phyloP scores from a whole-genome alignment of 2,888 invertebrate species.

The Julus scanicus region DNA sequence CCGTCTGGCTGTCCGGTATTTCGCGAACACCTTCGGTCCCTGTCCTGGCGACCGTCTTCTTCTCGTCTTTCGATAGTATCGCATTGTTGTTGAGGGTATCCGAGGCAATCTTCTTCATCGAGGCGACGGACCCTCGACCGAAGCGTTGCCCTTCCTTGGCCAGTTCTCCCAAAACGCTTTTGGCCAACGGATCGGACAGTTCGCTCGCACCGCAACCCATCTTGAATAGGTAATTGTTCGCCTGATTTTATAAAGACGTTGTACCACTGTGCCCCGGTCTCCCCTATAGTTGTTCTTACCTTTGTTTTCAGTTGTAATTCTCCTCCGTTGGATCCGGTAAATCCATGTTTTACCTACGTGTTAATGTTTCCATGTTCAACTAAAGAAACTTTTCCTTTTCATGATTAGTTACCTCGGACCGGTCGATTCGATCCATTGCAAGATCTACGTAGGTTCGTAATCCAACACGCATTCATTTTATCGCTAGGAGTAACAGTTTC shows the following conservation, averaged over 20 bases:
- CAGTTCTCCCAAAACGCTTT: slow-evolving; percentile 38
- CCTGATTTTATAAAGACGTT: neutral
- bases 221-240: neutral
- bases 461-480: neutral
- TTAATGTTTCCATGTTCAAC: neutral
- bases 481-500: slow-evolving; percentile 12
- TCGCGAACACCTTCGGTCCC: slow-evolving; percentile 49
- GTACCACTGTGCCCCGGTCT: too few species aligned
- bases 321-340: neutral
- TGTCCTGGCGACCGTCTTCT: neutral
- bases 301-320: neutral
- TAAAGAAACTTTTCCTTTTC: neutral
- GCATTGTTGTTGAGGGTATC: slow-evolving; percentile 29
- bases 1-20: slow-evolving; percentile 43
- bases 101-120: slow-evolving; percentile 9
- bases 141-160: neutral
- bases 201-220: slow-evolving; percentile 53
- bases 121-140: neutral
- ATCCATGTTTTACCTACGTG: neutral
- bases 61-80: neutral
- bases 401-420: neutral
- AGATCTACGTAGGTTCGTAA: neutral
- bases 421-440: neutral
- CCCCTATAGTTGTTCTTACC: neutral
- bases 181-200: neutral